Base-by-base conservation (phyloP, 2,113 vertebrate genomes). In the Polyodon spathula region DNA sequence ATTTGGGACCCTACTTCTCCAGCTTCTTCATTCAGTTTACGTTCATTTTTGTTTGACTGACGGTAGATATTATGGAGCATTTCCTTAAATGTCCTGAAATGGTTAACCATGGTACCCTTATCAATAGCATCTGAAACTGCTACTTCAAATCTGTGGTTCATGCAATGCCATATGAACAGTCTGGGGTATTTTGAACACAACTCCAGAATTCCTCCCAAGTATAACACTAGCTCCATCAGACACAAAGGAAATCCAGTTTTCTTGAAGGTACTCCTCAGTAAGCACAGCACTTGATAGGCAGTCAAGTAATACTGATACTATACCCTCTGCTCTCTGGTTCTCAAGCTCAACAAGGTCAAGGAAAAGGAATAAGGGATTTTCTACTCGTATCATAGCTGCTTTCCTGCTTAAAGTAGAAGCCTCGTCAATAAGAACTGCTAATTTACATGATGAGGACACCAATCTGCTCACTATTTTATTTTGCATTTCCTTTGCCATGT, bases 11-110 rank as follows among this genome's bases (percentile, higher is more conserved):
- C 60, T 17, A 66, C 16, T 37, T 63, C 56, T 12, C 8, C 5
- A 6, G 60, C 42, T 51, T 15, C 42, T 7, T 65, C 54, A 37
- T 64, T 40, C 62, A 62, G 62, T 17, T 67, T 51, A 58, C 16
- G 41, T 58, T 46, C 38, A 62, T 71, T 66, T 61, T 66, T 71
- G 42, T 17, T 67, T 17, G 64, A 71, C 58, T 37, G n/a, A 58
- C 62, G 66, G 38, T 69, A 63, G 14, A 63, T 51, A 60, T 59
- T 64, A 40, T 62, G n/a, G 42, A 70, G 60, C 38, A 69, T 73
- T 3, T 73, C 62, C 60, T 66, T 62, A 41, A 73, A 73, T 1
- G 40, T 38, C 57, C 67, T 69, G 42, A 72, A 65, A 53, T 72
- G 59, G 42, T 63, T 65, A 16, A 69, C 40, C n/a, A 58, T 12